Percentiles rank a stretch among this genome's conserved stretches.
Evolutionary conservation across 2,797 vertebrate species (phyloP).

Genomic region (Hirundo rustica): DNA sequence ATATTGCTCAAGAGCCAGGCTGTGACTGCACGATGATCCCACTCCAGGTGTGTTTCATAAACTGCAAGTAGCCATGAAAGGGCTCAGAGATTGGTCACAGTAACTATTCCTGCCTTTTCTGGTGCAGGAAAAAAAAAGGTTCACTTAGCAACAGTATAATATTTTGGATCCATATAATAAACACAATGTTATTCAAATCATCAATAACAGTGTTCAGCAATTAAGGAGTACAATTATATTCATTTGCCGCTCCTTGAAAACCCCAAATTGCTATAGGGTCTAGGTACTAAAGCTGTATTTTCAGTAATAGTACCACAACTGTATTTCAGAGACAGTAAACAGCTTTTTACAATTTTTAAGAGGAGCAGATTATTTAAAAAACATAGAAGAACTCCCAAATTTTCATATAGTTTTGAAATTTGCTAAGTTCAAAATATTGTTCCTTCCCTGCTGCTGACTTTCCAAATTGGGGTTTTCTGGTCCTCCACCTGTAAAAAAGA

Average conservation of each 20-base stretch:
- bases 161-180: neutral
- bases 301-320: neutral
- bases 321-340: neutral
- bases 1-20: neutral
- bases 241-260: neutral
- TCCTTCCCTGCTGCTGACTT: neutral
- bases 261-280: neutral
- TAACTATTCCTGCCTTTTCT: neutral
- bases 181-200: neutral
- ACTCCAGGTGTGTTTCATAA: neutral
- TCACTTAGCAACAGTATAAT: neutral
- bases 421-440: neutral
- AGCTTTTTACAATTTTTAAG: neutral
- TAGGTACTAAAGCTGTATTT: neutral
- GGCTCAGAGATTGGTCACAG: neutral
- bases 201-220: neutral
- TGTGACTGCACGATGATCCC: neutral
- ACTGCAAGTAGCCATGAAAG: neutral
- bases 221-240: neutral
- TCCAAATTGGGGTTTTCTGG: accelerated
- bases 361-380: neutral
- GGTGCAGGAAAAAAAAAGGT: neutral
- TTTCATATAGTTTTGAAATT: neutral
- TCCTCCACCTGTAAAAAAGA: neutral
- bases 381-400: neutral